Evolutionary conservation across 2,888 invertebrate genomes (phyloP), one percentile per base, ranked within the genome.

Genomic region (Unio delphinus): DNA sequence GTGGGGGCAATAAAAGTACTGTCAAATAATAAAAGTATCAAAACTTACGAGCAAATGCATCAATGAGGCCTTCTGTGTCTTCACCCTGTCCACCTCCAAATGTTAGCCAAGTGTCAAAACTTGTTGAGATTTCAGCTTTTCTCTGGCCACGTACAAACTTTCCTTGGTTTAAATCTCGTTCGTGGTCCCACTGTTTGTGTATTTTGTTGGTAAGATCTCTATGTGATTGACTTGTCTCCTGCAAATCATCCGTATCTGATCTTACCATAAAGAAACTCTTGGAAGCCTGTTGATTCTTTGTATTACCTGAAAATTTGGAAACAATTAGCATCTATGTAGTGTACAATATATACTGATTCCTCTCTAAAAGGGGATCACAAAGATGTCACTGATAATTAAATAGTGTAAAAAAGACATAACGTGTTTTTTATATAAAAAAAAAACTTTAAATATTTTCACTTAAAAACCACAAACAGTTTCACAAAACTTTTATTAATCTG

Each of bases 1-100:
- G 1, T 34, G 7, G 34, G 7, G 34, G 34, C 34, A 34, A 7
- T 34, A 34, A 34, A 45, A 11, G 45, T 45, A 45, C 15, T 45
- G 45, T 45, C 15, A 45, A 45, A 15, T 15, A 45, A 45, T 45
- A 45, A 45, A 45, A 15, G 15, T 45, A 45, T 45, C 45, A 45
- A 54, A 17, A 70, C 80, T 77, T 73, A 87, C 87, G 81, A 68
- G 86, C 79, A 80, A 87, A 87, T 58, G 87, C 86, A 74, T 87
- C 85, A 18, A 87, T 81, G 18, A 87, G 75, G 2, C 87, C 86
- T 34, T 80, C 75, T 11, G 76, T 66, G 17, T 72, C 78, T 15
- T 81, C 83, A 11, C 79, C 75, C 30, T 78, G 79, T 58, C 80
- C 78, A 3, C 86, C 87, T 56, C 82, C 83, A 74, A 86, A 87